These are phyloP conservation scores for Drosophila seguyi DNA, from an alignment of 1,140 invertebrate species.

Conservation along the genomic window DNA sequence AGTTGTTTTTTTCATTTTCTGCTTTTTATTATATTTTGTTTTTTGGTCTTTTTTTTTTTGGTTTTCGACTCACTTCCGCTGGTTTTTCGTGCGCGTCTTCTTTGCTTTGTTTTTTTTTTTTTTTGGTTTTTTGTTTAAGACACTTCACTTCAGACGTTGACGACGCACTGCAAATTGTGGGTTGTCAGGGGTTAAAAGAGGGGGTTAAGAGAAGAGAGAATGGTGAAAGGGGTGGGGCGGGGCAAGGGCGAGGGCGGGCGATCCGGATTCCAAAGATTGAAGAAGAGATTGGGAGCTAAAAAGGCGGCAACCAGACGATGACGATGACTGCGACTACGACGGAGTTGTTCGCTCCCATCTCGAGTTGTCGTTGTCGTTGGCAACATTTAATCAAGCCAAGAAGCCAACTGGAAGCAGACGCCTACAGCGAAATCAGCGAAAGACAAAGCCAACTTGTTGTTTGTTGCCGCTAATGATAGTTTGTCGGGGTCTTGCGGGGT, in stretches of 20 bases:
- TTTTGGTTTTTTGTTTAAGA: conserved; percentile 32
- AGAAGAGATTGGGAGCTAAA: conserved; percentile 62
- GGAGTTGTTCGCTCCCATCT: conserved; percentile 19
- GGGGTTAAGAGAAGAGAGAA: conserved; percentile 3
- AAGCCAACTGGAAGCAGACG: conserved; percentile 76
- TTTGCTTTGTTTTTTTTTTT: conserved; percentile 1
- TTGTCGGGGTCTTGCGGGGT: conserved; percentile 10
- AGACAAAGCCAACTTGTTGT: conserved; percentile 67
- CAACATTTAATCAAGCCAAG: conserved; percentile 80
- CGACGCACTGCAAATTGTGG: conserved; percentile 55
- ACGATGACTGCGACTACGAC: conserved; percentile 10
- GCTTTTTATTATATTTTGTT: conserved; percentile 14
- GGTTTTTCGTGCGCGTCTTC: conserved; percentile 48
- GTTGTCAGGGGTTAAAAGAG: conserved; percentile 31
- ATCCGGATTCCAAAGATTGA: conserved; percentile 34
- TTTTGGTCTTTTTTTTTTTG: conserved; percentile 39
- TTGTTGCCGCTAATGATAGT: conserved; percentile 67
- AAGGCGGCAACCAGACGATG: conserved; percentile 58
- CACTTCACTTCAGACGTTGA: conserved; percentile 68
- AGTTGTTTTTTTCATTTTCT: conserved; percentile 20
- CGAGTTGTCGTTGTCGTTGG: conserved; percentile 62
- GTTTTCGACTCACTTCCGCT: conserved; percentile 57
- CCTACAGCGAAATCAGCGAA: conserved; percentile 39
- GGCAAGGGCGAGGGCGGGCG: conserved; percentile 13
- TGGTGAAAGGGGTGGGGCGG: background rate